These are phyloP conservation scores for Ectropis grisescens DNA, from an alignment of 1,140 invertebrate genomes.

Conservation along the genomic window DNA sequence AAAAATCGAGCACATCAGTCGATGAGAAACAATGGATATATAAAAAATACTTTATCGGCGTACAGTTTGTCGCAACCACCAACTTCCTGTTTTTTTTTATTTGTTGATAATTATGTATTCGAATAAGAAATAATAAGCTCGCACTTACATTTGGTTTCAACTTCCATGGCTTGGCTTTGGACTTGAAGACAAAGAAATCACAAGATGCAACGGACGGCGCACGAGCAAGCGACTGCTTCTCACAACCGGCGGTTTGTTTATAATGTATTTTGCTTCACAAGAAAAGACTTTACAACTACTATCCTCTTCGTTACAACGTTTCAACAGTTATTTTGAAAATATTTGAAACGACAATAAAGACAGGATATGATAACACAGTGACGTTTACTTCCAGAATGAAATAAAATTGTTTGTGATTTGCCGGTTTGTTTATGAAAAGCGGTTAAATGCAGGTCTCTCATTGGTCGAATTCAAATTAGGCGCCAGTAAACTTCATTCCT, in stretches of 20 bases:
- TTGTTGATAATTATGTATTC: too few relatives aligned
- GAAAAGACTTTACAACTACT: constrained; percentile 27
- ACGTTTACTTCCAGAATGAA: constrained; percentile 31
- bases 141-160: constrained; percentile 56
- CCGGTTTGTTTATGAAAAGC: constrained; percentile 13
- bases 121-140: neutral
- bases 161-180: constrained; percentile 36
- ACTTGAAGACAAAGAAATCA: constrained; percentile 24
- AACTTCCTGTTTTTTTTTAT: too few relatives aligned
- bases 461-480: constrained; percentile 45
- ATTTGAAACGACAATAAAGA: constrained; percentile 31
- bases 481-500: constrained; percentile 29
- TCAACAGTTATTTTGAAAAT: constrained; percentile 46
- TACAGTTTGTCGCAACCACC: too few relatives aligned
- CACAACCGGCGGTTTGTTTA: constrained; percentile 22
- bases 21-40: constrained; percentile 1
- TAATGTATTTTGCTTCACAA: constrained; percentile 19
- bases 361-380: constrained; percentile 31
- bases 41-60: too few relatives aligned
- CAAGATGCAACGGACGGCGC: constrained; percentile 1
- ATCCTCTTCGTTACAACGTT: constrained; percentile 23
- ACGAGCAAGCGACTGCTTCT: constrained; percentile 23
- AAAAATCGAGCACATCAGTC: neutral
- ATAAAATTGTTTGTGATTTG: constrained; percentile 17
- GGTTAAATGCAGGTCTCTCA: constrained; percentile 20